Evolutionary conservation across 1,140 invertebrate genomes (phyloP).

Genomic region (Lutraria rhynchaena): DNA sequence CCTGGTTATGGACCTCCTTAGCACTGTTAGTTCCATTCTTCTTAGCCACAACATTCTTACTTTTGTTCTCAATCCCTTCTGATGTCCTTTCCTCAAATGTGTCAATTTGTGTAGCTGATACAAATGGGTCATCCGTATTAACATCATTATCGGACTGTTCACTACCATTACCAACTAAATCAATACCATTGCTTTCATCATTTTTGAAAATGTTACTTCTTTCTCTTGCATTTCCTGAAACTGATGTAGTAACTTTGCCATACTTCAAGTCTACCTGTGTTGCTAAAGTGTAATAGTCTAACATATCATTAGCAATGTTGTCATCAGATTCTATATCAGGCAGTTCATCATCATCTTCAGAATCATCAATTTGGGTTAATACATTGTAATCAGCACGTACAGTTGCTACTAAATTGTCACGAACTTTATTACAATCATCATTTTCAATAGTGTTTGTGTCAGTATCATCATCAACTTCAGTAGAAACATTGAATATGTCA

Average conservation of each 20-base stretch:
- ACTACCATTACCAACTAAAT: too few species aligned
- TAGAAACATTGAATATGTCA: neutral
- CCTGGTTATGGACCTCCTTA: too few species aligned
- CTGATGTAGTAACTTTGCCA: too few species aligned
- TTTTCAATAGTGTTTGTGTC: neutral
- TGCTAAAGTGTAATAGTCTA: too few species aligned
- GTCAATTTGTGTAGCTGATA: neutral
- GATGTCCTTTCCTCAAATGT: neutral
- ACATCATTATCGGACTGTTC: neutral
- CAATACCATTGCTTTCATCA: too few species aligned
- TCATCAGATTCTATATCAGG: slow-evolving; percentile 21
- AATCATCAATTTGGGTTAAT: too few species aligned
- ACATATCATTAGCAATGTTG: too few species aligned
- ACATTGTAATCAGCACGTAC: slow-evolving; percentile 1
- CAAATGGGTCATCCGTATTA: neutral
- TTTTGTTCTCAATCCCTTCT: neutral
- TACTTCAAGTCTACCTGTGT: too few species aligned
- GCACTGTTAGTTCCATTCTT: too few species aligned
- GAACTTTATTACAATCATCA: neutral
- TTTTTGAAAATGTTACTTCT: too few species aligned
- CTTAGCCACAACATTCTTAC: too few species aligned
- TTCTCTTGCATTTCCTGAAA: too few species aligned
- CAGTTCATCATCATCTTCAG: slow-evolving; percentile 10
- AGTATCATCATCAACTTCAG: neutral
- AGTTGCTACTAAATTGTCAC: neutral